These are phyloP conservation scores for Sphaeridia pumilis DNA, from an alignment of 2,888 invertebrate genomes.

Conservation along the genomic window DNA sequence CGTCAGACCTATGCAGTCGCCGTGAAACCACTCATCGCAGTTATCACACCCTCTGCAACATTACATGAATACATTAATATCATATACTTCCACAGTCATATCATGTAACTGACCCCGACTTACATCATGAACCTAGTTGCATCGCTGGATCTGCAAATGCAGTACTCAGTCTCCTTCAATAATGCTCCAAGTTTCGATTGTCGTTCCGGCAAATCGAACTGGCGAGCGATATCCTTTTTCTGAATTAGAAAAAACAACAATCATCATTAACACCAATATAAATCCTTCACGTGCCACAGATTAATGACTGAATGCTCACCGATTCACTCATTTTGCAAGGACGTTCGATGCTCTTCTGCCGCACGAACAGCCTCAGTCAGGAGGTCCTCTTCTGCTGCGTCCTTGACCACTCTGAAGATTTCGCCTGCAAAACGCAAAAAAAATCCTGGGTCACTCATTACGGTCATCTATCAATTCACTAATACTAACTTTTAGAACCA, in stretches of 20 bases:
- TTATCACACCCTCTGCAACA: conserved; percentile 93
- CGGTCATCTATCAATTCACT: no score
- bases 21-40: conserved; percentile 98
- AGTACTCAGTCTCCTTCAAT: conserved; percentile 82
- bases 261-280: background rate
- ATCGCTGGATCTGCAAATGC: conserved; percentile 86
- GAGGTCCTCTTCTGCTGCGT: no score
- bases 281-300: no score
- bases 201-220: conserved; percentile 75
- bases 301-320: no score
- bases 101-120: conserved; percentile 39
- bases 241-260: conserved; percentile 3
- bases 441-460: no score
- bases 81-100: background rate
- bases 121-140: conserved; percentile 94
- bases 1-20: conserved; percentile 90
- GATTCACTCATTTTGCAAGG: no score
- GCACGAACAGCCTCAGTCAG: no score
- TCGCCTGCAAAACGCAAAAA: no score
- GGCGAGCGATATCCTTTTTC: conserved; percentile 55
- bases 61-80: background rate
- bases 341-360: no score
- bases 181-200: conserved; percentile 81
- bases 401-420: no score
- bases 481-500: no score